phyloP scores from a whole-genome alignment of 1,140 invertebrate species.

The Microplitis mediator region DNA sequence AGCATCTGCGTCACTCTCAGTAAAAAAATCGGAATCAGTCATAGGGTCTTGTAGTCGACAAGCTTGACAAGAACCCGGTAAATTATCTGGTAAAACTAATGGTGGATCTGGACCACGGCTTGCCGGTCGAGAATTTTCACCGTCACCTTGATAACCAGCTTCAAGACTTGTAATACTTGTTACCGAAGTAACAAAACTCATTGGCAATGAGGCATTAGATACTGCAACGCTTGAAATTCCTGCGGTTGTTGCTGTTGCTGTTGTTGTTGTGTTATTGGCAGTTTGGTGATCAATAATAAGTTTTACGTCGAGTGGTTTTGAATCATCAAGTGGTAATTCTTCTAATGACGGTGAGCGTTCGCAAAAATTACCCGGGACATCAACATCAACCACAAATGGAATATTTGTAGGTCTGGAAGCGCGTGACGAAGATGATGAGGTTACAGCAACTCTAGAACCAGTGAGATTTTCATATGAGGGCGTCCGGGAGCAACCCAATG shows the following conservation, averaged over 20 bases:
- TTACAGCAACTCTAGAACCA: slow-evolving; percentile 40
- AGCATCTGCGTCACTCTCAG: slow-evolving; percentile 14
- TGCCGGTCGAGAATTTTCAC: slow-evolving; percentile 80
- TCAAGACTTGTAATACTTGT: slow-evolving; percentile 86
- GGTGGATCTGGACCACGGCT: slow-evolving; percentile 77
- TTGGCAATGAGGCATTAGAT: slow-evolving; percentile 44
- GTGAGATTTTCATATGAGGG: slow-evolving; percentile 63
- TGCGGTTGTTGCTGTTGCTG: slow-evolving; percentile 66
- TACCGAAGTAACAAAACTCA: slow-evolving; percentile 81
- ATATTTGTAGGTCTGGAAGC: slow-evolving; percentile 27
- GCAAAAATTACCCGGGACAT: slow-evolving; percentile 54
- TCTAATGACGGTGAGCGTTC: slow-evolving; percentile 82
- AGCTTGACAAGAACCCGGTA: slow-evolving; percentile 51
- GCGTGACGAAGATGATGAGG: slow-evolving; percentile 40
- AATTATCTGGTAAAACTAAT: slow-evolving; percentile 55
- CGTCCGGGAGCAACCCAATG: slow-evolving; percentile 64
- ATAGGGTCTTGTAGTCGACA: slow-evolving; percentile 73
- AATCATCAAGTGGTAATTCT: slow-evolving; percentile 75
- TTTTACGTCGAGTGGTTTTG: slow-evolving; percentile 47
- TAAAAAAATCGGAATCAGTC: slow-evolving; percentile 79
- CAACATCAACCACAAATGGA: slow-evolving; percentile 36
- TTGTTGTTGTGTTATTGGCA: slow-evolving; percentile 65
- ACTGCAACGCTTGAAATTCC: slow-evolving; percentile 42
- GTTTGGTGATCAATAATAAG: slow-evolving; percentile 60
- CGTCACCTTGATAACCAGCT: slow-evolving; percentile 84